Percentiles rank a stretch among this genome's conserved stretches.
Evolutionary conservation across 2,797 vertebrate genomes (phyloP).

Genomic region (Melanotaenia trifasciata): DNA sequence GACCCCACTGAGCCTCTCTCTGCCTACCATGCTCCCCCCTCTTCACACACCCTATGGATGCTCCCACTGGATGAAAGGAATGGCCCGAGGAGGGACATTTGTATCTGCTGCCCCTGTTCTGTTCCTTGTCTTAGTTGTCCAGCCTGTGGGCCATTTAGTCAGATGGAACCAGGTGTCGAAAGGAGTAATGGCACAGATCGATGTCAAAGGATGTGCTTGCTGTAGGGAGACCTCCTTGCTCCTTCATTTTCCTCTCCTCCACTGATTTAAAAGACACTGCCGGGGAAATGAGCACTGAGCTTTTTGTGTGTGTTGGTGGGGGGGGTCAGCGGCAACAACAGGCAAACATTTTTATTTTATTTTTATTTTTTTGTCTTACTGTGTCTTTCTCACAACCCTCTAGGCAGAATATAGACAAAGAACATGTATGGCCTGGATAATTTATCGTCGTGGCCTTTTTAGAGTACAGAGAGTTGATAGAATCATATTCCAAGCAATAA

Average conservation of each 20-base stretch:
- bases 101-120: slow-evolving; percentile 66
- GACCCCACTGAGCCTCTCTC: slow-evolving; percentile 29
- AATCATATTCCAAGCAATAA: slow-evolving; percentile 10
- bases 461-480: background rate
- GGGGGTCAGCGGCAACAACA: slow-evolving; percentile 20
- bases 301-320: background rate
- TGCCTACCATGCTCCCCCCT: background rate
- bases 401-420: slow-evolving; percentile 24
- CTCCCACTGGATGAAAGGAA: slow-evolving; percentile 51
- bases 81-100: slow-evolving; percentile 72
- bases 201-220: slow-evolving; percentile 54
- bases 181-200: slow-evolving; percentile 72
- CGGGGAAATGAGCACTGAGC: slow-evolving; percentile 24
- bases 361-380: slow-evolving; percentile 9
- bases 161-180: slow-evolving; percentile 70
- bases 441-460: background rate
- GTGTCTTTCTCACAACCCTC: slow-evolving; percentile 12
- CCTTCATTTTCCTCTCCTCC: slow-evolving; percentile 30
- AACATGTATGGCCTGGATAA: background rate
- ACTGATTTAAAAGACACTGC: slow-evolving; percentile 31
- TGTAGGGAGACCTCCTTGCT: slow-evolving; percentile 36
- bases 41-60: background rate
- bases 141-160: slow-evolving; percentile 67
- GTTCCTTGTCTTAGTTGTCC: slow-evolving; percentile 66
- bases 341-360: slow-evolving; percentile 23